Conservation (phyloP, 2,113 vertebrate species). For the Mus musculus region GRCm39 chr4:97911501-97912000, state of each 20-base stretch:
- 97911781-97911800: constrained; percentile 77
- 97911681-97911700: constrained; percentile 69
- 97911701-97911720: constrained; percentile 72
- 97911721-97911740: constrained; percentile 78
- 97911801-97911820: constrained; percentile 76
- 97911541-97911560: background rate
- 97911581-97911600: constrained; percentile 23
- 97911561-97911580: constrained; percentile 52
- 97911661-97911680: constrained; percentile 74
- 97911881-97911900: constrained; percentile 72
- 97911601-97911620: background rate
- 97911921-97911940: constrained; percentile 71
- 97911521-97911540: background rate
- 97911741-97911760: constrained; percentile 74
- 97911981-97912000: constrained; percentile 48
- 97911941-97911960: constrained; percentile 57
- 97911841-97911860: constrained; percentile 77
- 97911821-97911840: constrained; percentile 76
- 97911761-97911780: constrained; percentile 79
- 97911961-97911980: constrained; percentile 50
- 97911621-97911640: constrained; percentile 51
- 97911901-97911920: constrained; percentile 76
- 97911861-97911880: constrained; percentile 55
- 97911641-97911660: constrained; percentile 69
- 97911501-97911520: background rate